These are phyloP conservation scores for Zygogramma bicolorata DNA, from an alignment of 2,888 invertebrate genomes.

Conservation along the genomic window DNA sequence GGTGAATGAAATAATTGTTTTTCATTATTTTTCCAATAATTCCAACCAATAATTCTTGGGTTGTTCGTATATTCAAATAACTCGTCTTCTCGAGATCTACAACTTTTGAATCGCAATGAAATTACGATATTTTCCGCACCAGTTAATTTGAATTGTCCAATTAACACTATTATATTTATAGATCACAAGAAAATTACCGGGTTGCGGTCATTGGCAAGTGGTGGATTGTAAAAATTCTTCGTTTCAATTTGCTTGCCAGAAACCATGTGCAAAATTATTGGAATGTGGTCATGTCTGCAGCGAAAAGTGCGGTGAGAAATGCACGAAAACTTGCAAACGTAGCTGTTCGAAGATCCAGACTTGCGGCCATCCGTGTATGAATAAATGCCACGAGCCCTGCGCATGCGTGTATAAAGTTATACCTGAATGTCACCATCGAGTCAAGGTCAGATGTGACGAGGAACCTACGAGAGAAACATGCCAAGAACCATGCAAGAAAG, in stretches of 20 bases:
- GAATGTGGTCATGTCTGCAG: not conserved
- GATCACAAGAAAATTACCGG: not conserved
- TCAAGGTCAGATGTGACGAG: not conserved
- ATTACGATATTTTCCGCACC: no score
- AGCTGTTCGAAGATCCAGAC: not conserved
- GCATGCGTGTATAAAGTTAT: not conserved
- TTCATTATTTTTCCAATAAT: no score
- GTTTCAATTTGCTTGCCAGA: not conserved
- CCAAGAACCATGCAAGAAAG: not conserved
- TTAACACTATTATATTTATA: no score
- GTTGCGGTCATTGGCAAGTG: not conserved
- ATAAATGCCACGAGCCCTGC: not conserved
- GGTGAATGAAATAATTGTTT: no score
- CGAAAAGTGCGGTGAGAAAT: not conserved
- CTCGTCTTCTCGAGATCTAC: no score
- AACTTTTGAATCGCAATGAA: no score
- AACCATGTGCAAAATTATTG: not conserved
- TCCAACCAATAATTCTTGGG: no score
- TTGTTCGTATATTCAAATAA: no score
- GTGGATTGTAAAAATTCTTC: not conserved
- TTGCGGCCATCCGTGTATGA: not conserved
- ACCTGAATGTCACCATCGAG: not conserved
- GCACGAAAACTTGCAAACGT: not conserved
- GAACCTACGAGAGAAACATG: not conserved
- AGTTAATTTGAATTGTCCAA: no score